Evolutionary conservation across 2,888 invertebrate genomes (phyloP).

Genomic region (Drosophila tanythrix): DNA sequence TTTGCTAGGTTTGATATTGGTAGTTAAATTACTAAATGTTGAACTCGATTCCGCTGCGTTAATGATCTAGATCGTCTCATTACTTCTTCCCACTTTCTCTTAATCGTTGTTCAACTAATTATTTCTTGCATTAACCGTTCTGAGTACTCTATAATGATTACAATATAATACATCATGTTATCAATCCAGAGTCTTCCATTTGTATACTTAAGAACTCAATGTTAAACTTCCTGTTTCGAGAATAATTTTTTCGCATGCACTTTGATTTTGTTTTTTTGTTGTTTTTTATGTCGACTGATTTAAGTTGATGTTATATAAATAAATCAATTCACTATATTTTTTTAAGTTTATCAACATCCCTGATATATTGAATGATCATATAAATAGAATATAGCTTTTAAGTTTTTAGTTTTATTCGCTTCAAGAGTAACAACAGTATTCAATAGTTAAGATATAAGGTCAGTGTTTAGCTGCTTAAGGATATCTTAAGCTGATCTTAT

Average conservation of each 20-base stretch:
- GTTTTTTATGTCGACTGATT: background rate
- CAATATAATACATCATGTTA: too few relatives aligned
- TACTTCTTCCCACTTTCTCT: background rate
- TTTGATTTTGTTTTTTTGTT: background rate
- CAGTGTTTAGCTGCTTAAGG: accelerated
- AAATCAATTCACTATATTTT: background rate
- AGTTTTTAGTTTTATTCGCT: background rate
- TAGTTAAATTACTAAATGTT: too few relatives aligned
- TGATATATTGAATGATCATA: background rate
- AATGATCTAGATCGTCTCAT: too few relatives aligned
- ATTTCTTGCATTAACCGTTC: background rate
- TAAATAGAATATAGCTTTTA: background rate
- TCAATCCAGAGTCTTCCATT: background rate
- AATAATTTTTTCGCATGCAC: too few relatives aligned
- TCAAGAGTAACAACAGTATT: background rate
- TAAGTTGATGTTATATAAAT: background rate
- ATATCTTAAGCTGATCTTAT: background rate
- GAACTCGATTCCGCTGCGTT: too few relatives aligned
- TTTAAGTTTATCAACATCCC: background rate
- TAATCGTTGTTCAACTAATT: background rate
- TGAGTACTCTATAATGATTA: too few relatives aligned
- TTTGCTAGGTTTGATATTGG: too few relatives aligned
- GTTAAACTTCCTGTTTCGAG: background rate
- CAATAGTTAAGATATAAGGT: background rate
- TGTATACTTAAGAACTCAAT: background rate